A percentile compares a stretch with the other conserved stretches of the same genome.
These are phyloP conservation scores for Leucophenga varia DNA, from an alignment of 1,140 invertebrate genomes.

Conservation along the genomic window DNA sequence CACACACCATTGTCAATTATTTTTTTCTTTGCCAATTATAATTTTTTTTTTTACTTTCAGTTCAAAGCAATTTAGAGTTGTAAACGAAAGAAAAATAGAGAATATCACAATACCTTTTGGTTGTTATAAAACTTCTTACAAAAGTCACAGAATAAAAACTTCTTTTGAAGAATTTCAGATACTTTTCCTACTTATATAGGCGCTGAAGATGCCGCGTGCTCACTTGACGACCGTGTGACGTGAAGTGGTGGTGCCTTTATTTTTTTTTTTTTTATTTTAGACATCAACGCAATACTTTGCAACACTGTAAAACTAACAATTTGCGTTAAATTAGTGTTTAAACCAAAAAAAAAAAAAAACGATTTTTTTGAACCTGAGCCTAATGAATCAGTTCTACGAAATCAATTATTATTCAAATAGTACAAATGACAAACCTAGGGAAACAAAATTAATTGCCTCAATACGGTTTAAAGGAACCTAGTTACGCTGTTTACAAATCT, in stretches of 20 bases:
- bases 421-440: too few species aligned
- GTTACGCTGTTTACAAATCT: too few species aligned
- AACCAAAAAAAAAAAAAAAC: too few species aligned
- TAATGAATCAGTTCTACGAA: too few species aligned
- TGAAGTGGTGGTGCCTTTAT: constrained; percentile 41
- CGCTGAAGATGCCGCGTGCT: constrained; percentile 51
- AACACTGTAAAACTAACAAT: too few species aligned
- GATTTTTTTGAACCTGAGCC: too few species aligned
- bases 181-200: constrained; percentile 39
- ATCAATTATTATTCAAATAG: too few species aligned
- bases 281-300: too few species aligned
- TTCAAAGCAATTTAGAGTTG: constrained; percentile 2
- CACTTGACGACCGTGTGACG: constrained; percentile 46
- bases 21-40: neutral
- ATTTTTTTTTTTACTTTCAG: neutral
- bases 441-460: too few species aligned
- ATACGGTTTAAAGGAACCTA: too few species aligned
- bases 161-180: constrained; percentile 51
- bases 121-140: constrained; percentile 53
- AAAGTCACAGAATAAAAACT: constrained; percentile 57
- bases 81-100: constrained; percentile 10
- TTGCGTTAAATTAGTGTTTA: too few species aligned
- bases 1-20: constrained; percentile 19
- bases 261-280: too few species aligned
- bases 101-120: constrained; percentile 47